Evolutionary conservation across 2,888 invertebrate species (phyloP), one percentile per base, ranked within the genome.

Genomic region (Heliconius cydno): DNA sequence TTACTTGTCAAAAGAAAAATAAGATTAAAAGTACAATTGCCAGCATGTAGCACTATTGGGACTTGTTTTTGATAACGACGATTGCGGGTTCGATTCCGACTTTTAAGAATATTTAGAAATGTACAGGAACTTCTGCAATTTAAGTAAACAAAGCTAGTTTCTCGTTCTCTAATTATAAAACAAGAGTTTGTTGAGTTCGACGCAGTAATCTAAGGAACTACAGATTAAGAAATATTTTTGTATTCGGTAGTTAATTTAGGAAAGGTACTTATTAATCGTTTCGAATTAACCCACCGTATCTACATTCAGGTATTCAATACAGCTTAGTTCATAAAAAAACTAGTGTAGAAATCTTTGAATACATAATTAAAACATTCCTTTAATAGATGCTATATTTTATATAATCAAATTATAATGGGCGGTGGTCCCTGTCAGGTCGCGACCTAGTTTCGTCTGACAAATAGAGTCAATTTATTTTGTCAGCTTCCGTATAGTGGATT

Each of bases 391-490:
- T 6, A 75, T 66, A 75, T 30, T 41, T 75, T 30, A 66, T 66
- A 46, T 46, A 66, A 75, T 75, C 66, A 28, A 66, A 75, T 75
- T 46, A 75, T 75, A 75, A 75, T 46, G 46, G 75, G 30, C 41
- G 41, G 57, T 60, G 73, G 46, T 41, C 13, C 28, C 41, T 46
- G 28, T 66, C 65, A 28, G 75, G 75, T 66, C 75, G 66, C 75
- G 75, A 77, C 77, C 77, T 38, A 73, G 65, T 80, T 76, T 57
- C 70, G n/a, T 52, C 52, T 71, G 65, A 76, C 52, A 65, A 75
- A 67, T 75, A 68, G 22, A 57, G 74, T 60, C 41, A 79, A 77
- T 77, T 77, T 77, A 52, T 73, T 73, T 66, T 66, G 78, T 78
- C 46, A 72, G 71, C 73, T 73, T 71, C 71, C 78, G 30, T 22